These are phyloP conservation scores for Ascaphus truei DNA, from an alignment of 2,113 vertebrate species.

Conservation along the genomic window DNA sequence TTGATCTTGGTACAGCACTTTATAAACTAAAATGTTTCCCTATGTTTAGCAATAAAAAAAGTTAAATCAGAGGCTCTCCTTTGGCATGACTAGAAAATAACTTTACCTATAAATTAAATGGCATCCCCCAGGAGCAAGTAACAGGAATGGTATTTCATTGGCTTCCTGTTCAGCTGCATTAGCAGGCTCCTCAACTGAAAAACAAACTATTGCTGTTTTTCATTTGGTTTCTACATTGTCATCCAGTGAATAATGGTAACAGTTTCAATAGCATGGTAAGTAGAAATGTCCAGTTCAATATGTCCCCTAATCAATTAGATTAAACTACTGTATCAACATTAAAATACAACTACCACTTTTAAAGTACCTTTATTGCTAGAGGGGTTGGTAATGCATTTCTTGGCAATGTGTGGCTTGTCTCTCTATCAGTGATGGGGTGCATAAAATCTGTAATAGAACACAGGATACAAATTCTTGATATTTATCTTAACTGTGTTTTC, in stretches of 20 bases:
- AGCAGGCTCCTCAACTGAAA: neutral
- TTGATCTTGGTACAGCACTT: conserved; percentile 2
- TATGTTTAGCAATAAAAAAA: conserved; percentile 12
- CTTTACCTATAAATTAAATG: conserved; percentile 30
- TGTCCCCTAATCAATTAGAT: neutral
- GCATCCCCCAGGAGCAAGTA: conserved; percentile 33
- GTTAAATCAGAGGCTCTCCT: neutral
- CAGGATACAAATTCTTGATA: conserved; percentile 12
- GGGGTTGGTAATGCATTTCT: neutral
- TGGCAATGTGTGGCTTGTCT: neutral
- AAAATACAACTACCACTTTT: neutral
- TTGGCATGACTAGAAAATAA: conserved; percentile 29
- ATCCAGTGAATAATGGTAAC: neutral
- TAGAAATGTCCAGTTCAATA: neutral
- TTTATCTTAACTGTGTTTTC: conserved; percentile 13
- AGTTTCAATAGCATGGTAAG: neutral
- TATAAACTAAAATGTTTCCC: conserved; percentile 27
- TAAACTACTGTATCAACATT: neutral
- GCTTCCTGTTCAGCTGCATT: conserved; percentile 30
- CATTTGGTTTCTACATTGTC: neutral
- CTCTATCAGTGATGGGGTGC: neutral
- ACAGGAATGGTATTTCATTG: conserved; percentile 19
- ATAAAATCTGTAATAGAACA: neutral
- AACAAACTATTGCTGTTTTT: conserved; percentile 24
- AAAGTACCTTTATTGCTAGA: neutral